phyloP scores from a whole-genome alignment of 2,888 invertebrate species.

The Phymatocera aterrima region DNA sequence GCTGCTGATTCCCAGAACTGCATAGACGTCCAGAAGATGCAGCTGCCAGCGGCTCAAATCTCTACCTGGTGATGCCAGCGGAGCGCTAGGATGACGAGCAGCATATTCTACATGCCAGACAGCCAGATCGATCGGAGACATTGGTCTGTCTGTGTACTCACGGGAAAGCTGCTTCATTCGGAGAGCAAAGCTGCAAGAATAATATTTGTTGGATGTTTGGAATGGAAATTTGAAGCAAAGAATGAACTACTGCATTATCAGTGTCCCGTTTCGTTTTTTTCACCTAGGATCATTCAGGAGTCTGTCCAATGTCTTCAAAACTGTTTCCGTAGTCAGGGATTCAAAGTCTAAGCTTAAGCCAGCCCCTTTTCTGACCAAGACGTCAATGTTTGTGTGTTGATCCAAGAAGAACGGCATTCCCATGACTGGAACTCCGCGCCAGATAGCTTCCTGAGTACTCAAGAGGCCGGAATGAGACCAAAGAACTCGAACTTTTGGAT shows the following conservation, averaged over 20 bases:
- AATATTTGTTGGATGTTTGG: background rate
- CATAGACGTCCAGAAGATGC: conserved; percentile 9
- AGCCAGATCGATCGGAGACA: conserved; percentile 47
- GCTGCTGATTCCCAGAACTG: background rate
- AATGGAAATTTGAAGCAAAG: background rate
- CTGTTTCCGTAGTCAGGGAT: conserved; percentile 52
- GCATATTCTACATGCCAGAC: conserved; percentile 48
- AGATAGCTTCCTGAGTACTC: conserved; percentile 48
- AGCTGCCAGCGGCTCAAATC: conserved; percentile 3
- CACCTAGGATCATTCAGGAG: conserved; percentile 57
- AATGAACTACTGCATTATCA: background rate
- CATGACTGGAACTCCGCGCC: conserved; percentile 46
- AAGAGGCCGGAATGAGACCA: conserved; percentile 48
- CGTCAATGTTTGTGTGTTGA: conserved; percentile 54
- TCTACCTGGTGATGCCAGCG: conserved; percentile 37
- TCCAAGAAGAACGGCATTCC: conserved; percentile 49
- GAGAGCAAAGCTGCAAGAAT: conserved; percentile 37
- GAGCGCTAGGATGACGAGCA: conserved; percentile 42
- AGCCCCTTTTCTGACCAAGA: conserved; percentile 50
- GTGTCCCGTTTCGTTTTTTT: background rate
- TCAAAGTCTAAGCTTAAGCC: conserved; percentile 52
- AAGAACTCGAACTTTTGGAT: conserved; percentile 48
- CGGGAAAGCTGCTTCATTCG: conserved; percentile 48
- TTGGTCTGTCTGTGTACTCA: conserved; percentile 46
- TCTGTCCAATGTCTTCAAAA: conserved; percentile 51